These are phyloP conservation scores for Ypsolopha sequella DNA, from an alignment of 2,888 invertebrate species.

Conservation along the genomic window DNA sequence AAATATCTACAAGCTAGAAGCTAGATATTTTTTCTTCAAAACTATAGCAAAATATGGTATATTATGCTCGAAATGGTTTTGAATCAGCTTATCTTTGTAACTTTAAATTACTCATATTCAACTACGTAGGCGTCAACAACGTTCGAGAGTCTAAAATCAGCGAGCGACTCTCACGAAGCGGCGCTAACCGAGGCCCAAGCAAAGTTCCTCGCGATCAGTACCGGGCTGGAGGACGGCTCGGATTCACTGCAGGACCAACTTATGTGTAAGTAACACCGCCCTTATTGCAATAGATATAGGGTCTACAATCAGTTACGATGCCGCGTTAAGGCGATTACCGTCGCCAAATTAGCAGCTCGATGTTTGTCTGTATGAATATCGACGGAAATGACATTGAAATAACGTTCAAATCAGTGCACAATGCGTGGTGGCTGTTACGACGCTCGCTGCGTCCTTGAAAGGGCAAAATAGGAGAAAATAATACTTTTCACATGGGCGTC, in stretches of 20 bases:
- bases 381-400: no score
- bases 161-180: conserved; percentile 75
- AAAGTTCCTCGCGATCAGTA: conserved; percentile 85
- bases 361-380: no score
- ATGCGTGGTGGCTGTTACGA: no score
- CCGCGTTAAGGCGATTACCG: no score
- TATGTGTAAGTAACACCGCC: conserved; percentile 69
- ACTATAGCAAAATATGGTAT: no score
- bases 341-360: no score
- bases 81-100: not conserved
- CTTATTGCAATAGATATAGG: conserved; percentile 10
- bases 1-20: no score
- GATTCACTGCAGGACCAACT: conserved; percentile 92
- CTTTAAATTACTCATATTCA: not conserved
- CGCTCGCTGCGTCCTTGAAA: no score
- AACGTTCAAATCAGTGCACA: no score
- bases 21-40: no score
- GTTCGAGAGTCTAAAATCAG: conserved; percentile 77
- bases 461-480: no score
- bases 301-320: conserved; percentile 76
- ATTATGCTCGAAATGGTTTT: not conserved
- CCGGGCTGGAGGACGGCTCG: conserved; percentile 85
- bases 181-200: conserved; percentile 81
- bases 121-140: conserved; percentile 61
- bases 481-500: no score